Evolutionary conservation across 2,888 invertebrate species (phyloP).

Genomic region (Acanthacorydalis orientalis): DNA sequence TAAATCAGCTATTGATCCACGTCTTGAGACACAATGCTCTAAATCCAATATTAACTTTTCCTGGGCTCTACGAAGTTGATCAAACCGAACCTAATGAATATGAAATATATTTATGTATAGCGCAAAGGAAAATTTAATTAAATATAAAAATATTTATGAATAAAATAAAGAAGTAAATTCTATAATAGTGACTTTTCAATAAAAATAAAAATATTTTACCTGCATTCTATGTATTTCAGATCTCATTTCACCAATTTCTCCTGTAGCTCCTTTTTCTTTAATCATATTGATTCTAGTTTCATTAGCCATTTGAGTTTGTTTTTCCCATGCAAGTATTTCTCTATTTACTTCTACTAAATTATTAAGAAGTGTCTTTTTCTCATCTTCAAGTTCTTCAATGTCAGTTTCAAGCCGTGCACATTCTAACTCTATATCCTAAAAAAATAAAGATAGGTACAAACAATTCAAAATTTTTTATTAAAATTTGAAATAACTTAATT

Average conservation of each 20-base stretch:
- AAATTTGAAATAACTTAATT: background rate
- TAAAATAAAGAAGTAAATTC: background rate
- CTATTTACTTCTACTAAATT: conserved; percentile 43
- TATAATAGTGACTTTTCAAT: background rate
- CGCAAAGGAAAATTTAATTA: background rate
- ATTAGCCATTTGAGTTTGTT: conserved; percentile 54
- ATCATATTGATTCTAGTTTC: conserved; percentile 53
- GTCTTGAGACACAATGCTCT: conserved; percentile 42
- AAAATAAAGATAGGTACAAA: too few relatives aligned
- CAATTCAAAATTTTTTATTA: too few relatives aligned
- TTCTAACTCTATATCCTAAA: conserved; percentile 49
- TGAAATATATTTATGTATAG: background rate
- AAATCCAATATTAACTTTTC: conserved; percentile 43
- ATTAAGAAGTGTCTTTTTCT: conserved; percentile 45
- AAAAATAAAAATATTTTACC: conserved; percentile 24
- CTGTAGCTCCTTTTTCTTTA: conserved; percentile 42
- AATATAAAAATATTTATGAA: background rate
- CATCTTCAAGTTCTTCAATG: conserved; percentile 44
- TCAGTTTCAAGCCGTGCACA: conserved; percentile 50
- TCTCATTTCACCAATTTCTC: conserved; percentile 62
- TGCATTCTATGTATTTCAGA: conserved; percentile 73
- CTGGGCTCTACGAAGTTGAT: conserved; percentile 35
- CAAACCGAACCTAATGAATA: conserved; percentile 23
- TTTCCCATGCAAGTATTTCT: conserved; percentile 66
- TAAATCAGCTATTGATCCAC: conserved; percentile 42